Evolutionary conservation across 2,888 invertebrate species (phyloP).

Genomic region (Drosophila hamatofila): DNA sequence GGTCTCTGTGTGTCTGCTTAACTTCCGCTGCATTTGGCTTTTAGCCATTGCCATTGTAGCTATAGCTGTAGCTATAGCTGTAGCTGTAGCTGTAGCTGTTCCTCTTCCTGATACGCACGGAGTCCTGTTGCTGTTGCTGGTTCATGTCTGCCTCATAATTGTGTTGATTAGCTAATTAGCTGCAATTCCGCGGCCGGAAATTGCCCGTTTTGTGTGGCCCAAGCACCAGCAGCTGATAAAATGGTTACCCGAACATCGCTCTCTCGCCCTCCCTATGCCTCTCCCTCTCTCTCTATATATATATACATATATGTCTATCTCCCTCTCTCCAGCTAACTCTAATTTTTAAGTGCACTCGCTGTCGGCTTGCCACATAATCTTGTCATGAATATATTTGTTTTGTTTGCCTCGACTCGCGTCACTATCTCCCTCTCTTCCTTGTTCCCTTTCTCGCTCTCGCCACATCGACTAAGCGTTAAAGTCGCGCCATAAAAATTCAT

Average conservation of each 20-base stretch:
- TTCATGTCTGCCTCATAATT: slow-evolving; percentile 55
- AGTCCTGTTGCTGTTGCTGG: neutral
- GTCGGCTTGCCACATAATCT: slow-evolving; percentile 63
- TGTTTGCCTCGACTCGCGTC: slow-evolving; percentile 30
- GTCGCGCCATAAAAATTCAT: slow-evolving; percentile 78
- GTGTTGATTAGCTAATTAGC: slow-evolving; percentile 80
- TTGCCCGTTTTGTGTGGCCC: slow-evolving; percentile 58
- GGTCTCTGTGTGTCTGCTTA: slow-evolving; percentile 49
- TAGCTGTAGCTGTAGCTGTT: neutral
- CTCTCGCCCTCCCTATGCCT: neutral
- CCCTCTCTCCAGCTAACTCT: slow-evolving; percentile 9
- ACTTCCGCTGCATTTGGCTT: slow-evolving; percentile 57
- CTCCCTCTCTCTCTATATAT: neutral
- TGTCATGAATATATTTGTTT: slow-evolving; percentile 76
- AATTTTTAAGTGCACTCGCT: slow-evolving; percentile 52
- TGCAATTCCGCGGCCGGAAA: slow-evolving; percentile 74
- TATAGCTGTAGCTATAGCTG: neutral
- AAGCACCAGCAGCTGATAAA: slow-evolving; percentile 22
- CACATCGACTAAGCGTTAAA: slow-evolving; percentile 43
- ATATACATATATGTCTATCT: neutral
- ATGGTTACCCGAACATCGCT: slow-evolving; percentile 8
- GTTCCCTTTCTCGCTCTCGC: no score
- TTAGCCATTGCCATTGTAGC: neutral
- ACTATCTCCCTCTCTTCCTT: neutral
- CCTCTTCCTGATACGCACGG: slow-evolving; percentile 1